Percentiles rank a stretch among this genome's conserved stretches.
These are phyloP conservation scores for Lasioglossum pauxillum DNA, from an alignment of 2,888 invertebrate genomes.

Conservation along the genomic window DNA sequence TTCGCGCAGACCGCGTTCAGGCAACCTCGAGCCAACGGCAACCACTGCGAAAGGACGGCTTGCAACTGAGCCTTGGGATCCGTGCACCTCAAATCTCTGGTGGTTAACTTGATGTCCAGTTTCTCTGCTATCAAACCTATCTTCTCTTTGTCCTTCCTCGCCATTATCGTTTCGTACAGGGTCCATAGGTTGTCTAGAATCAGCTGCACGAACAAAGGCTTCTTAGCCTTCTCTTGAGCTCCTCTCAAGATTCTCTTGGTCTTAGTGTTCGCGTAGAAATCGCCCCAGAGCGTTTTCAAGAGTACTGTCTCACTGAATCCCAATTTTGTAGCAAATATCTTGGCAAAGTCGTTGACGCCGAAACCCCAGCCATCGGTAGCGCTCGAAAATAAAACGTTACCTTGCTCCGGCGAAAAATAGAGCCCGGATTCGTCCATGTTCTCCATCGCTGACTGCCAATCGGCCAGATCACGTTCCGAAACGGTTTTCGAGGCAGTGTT, in stretches of 20 bases:
- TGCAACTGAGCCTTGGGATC: constrained; percentile 92
- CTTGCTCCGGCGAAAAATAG: constrained; percentile 97
- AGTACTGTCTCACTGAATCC: constrained; percentile 91
- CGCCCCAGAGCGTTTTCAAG: constrained; percentile 95
- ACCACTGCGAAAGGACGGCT: constrained; percentile 94
- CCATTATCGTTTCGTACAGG: constrained; percentile 92
- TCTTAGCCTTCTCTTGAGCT: constrained; percentile 96
- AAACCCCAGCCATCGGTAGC: constrained; percentile 98
- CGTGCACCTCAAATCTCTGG: constrained; percentile 91
- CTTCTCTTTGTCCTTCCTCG: constrained; percentile 91
- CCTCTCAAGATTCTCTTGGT: constrained; percentile 93
- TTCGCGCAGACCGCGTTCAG: constrained; percentile 92
- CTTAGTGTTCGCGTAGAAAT: constrained; percentile 94
- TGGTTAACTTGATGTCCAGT: constrained; percentile 90
- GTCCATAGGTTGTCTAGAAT: constrained; percentile 96
- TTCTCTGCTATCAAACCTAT: constrained; percentile 90
- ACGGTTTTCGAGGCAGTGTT: constrained; percentile 63
- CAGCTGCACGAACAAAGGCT: constrained; percentile 96
- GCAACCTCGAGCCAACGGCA: constrained; percentile 93
- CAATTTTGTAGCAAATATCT: constrained; percentile 90
- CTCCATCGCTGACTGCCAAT: constrained; percentile 93
- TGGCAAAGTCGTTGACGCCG: constrained; percentile 92
- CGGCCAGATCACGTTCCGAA: constrained; percentile 78
- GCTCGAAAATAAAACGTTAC: constrained; percentile 98
- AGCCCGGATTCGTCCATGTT: constrained; percentile 93